Conservation (phyloP, 1,140 invertebrate genomes). For the Sarcophaga peregrina region DNA sequence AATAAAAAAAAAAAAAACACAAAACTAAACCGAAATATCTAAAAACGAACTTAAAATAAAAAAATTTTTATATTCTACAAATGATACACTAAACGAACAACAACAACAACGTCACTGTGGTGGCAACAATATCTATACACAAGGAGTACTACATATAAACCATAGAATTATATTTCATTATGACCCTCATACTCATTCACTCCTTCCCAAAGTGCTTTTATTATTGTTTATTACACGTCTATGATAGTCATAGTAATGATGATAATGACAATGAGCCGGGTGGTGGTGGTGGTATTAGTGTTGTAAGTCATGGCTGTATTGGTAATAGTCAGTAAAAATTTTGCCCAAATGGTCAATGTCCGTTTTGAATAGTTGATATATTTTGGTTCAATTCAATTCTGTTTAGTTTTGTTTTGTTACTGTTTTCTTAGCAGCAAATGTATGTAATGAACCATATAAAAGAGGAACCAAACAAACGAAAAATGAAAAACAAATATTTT, state of each 20-base stretch:
- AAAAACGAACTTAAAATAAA: background rate
- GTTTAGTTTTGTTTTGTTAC: conserved; percentile 2
- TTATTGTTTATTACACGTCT: too few relatives aligned
- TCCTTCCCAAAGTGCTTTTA: too few relatives aligned
- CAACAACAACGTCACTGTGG: background rate
- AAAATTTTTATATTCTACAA: conserved; percentile 15
- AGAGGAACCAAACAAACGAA: background rate
- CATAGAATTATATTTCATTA: too few relatives aligned
- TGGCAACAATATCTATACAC: background rate
- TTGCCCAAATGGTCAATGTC: conserved; percentile 32
- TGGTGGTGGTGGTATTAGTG: too few relatives aligned
- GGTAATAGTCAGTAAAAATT: background rate
- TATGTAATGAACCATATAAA: conserved; percentile 32
- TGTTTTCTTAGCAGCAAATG: conserved; percentile 23
- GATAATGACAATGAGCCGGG: too few relatives aligned
- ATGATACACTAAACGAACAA: conserved; percentile 8
- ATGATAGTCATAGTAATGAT: too few relatives aligned
- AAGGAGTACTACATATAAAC: too few relatives aligned
- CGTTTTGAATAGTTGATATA: conserved; percentile 37
- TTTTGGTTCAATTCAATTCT: background rate
- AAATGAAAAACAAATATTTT: background rate
- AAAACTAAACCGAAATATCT: too few relatives aligned
- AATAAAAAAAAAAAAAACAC: background rate
- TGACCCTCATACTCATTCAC: too few relatives aligned
- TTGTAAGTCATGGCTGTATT: background rate